phyloP scores from a whole-genome alignment of 2,113 vertebrate species.

The Stegastes partitus region DNA sequence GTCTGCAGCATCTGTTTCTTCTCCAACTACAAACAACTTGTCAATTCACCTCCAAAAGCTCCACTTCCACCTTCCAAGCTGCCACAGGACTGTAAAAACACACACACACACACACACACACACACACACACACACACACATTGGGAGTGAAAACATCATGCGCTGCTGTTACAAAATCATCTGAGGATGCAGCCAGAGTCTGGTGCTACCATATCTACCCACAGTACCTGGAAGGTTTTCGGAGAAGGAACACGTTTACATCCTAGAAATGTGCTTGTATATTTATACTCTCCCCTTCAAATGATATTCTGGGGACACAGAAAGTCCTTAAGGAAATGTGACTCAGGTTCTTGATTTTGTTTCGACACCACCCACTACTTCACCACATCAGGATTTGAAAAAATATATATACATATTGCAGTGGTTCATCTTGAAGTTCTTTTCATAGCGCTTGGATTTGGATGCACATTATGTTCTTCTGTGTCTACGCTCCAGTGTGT shows the following conservation, averaged over 20 bases:
- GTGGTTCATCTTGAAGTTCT: conserved; percentile 54
- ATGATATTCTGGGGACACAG: conserved; percentile 22
- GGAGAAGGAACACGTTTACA: neutral
- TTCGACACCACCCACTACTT: conserved; percentile 52
- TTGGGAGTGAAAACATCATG: neutral
- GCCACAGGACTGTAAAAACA: neutral
- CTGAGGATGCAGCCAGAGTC: neutral
- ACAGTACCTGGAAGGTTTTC: neutral
- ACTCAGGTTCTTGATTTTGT: conserved; percentile 28
- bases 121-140: neutral
- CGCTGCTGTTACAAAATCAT: neutral
- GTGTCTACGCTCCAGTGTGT: conserved; percentile 13
- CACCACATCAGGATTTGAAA: conserved; percentile 17
- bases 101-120: conserved; percentile 5
- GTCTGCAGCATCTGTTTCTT: neutral
- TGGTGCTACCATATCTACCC: neutral
- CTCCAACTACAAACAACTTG: neutral
- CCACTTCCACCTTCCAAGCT: neutral
- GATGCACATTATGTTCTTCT: conserved; percentile 56
- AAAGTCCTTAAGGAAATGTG: conserved; percentile 26
- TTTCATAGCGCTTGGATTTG: conserved; percentile 43
- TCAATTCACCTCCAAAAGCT: conserved; percentile 3
- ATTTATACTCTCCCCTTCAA: conserved; percentile 7
- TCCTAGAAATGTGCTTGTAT: neutral
- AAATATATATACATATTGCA: conserved; percentile 32